Conservation (phyloP, 2,888 invertebrate species). For the Tenthredo distinguenda region DNA sequence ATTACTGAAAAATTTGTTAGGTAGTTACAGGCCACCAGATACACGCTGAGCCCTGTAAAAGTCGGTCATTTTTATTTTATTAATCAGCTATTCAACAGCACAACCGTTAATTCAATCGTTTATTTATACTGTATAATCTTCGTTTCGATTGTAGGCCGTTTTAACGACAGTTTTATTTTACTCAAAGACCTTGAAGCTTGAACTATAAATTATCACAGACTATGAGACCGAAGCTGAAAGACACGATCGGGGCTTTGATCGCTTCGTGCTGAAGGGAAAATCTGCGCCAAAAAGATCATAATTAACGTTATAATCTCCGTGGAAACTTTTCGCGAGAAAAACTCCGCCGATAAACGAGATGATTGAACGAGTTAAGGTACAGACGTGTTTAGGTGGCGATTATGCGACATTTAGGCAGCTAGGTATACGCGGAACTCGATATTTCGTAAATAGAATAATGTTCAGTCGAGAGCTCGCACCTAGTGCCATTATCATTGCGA, state of each 20-base stretch:
- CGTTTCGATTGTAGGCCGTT: background rate
- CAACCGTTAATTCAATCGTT: background rate
- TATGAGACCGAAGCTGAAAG: background rate
- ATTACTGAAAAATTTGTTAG: background rate
- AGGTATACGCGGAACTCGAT: background rate
- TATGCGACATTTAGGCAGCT: background rate
- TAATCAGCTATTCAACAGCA: background rate
- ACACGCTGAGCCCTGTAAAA: background rate
- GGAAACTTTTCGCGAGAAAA: background rate
- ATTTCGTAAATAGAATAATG: background rate
- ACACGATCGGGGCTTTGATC: background rate
- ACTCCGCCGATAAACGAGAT: background rate
- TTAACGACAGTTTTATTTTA: conserved; percentile 6
- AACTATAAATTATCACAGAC: background rate
- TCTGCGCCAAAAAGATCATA: background rate
- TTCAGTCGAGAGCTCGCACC: background rate
- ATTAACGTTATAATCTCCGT: background rate
- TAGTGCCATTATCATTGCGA: background rate
- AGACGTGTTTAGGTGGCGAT: background rate
- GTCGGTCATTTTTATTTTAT: background rate
- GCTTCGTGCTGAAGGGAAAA: background rate
- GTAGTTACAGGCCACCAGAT: background rate
- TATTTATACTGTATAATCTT: background rate
- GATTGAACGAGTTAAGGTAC: background rate
- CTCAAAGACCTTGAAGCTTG: background rate